Conservation (phyloP, 2,113 vertebrate species). For the Noturus placidus region DNA sequence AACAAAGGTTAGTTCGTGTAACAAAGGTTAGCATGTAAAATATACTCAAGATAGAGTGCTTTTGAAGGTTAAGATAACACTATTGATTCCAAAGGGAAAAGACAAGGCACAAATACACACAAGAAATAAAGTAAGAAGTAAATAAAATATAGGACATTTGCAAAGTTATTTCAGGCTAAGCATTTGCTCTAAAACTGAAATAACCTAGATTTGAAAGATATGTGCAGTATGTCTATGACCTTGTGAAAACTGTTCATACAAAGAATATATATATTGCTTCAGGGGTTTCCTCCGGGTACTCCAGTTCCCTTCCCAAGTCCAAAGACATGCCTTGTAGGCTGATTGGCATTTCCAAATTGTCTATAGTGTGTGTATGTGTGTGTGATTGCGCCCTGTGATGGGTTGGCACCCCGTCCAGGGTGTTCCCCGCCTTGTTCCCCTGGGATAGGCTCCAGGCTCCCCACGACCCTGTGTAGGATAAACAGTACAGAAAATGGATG, state of each 20-base stretch:
- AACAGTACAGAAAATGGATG: background rate
- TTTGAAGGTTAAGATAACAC: background rate
- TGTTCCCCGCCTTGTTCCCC: too few species aligned
- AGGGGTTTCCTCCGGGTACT: too few species aligned
- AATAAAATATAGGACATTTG: background rate
- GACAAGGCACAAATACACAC: background rate
- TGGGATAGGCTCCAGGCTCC: too few species aligned
- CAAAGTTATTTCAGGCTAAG: background rate
- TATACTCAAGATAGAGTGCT: background rate
- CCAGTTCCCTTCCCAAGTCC: too few species aligned
- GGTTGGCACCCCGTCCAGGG: too few species aligned
- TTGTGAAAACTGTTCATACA: too few species aligned
- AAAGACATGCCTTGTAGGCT: too few species aligned
- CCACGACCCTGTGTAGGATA: too few species aligned
- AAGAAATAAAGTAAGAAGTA: background rate
- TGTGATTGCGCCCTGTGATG: too few species aligned
- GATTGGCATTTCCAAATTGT: too few species aligned
- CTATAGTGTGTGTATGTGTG: too few species aligned
- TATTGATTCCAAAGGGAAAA: background rate
- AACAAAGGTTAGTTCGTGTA: background rate
- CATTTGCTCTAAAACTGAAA: background rate
- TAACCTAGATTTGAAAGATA: background rate
- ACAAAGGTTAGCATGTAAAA: conserved; percentile 2
- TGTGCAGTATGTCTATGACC: background rate
- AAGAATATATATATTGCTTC: background rate